Base-by-base conservation (phyloP, 92 coral and sea anemone species). In the Muricea muricata region DNA sequence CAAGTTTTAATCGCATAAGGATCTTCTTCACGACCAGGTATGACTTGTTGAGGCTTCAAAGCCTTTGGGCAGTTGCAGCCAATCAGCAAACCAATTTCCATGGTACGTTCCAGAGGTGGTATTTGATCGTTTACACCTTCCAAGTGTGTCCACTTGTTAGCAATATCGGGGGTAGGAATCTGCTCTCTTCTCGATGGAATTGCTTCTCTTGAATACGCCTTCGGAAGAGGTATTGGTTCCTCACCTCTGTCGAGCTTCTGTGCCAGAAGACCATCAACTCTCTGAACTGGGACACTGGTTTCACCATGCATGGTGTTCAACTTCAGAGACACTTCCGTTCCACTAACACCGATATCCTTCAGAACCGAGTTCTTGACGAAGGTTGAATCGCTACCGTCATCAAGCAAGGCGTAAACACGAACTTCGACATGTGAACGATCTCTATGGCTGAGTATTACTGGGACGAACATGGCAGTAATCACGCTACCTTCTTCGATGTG, bases 21-120 rank as follows among this genome's bases (percentile, higher is more conserved):
- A 41, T 80, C 87, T 32, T 80, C 88, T 24, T 76, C 93, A 5
- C 41, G 63, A 35, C 89, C 91, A 15, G 75, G 78, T 23, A 87
- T 87, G 46, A 91, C 54, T 47, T 87, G 87, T 21, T 85, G 85
- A 42, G 87, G 90, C 74, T 88, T 84, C 4, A 85, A 85, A 13
- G 89, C 92, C 20, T 76, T 75, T 10, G 87, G 76, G 45, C 89
- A 88, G 33, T 84, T 88, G 46, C 56, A 25, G 13, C 89, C 86
- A 6, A 89, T 78, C 6, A 88, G 80, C 1, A 83, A 35, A 48
- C 69, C 80, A 45, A 81, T 79, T 2, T 12, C 6, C 6, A 55
- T n/a, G n/a, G n/a, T 9, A 24, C 63, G 26, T 8, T n/a, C 63
- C 29, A n/a, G 63, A 55, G n/a, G 21, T 18, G 63, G 63, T 17